A percentile compares a stretch with the other conserved stretches of the same genome.
These are phyloP conservation scores for Polypterus bichir DNA, from an alignment of 2,113 vertebrate species.

Conservation along the genomic window DNA sequence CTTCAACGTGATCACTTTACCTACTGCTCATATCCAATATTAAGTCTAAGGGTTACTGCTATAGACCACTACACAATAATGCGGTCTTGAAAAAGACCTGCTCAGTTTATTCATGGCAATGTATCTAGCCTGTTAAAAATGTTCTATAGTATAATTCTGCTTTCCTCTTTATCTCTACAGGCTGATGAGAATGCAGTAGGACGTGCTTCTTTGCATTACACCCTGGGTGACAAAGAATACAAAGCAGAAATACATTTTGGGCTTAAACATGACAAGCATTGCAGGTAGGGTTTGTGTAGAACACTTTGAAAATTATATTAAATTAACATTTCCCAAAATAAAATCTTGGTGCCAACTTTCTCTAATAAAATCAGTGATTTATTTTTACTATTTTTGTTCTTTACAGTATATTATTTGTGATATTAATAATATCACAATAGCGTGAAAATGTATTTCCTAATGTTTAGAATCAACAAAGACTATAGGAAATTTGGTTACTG, in stretches of 20 bases:
- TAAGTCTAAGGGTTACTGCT: too few relatives aligned
- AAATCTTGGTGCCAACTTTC: too few relatives aligned
- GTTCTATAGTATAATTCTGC: too few relatives aligned
- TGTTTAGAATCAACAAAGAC: not conserved
- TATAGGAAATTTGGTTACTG: too few relatives aligned
- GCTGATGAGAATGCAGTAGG: constrained; percentile 8
- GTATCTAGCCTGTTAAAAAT: too few relatives aligned
- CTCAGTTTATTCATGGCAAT: too few relatives aligned
- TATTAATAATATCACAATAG: not conserved
- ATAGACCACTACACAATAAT: too few relatives aligned
- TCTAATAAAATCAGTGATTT: not conserved
- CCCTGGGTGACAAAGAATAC: constrained; percentile 16
- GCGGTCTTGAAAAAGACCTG: too few relatives aligned
- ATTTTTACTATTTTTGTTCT: not conserved
- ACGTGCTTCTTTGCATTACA: constrained; percentile 26
- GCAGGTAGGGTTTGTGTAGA: constrained; percentile 3
- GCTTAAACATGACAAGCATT: constrained; percentile 13
- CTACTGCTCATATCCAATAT: too few relatives aligned
- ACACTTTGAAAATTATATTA: not conserved
- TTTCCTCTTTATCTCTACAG: not conserved
- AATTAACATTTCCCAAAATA: not conserved
- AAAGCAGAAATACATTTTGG: constrained; percentile 24
- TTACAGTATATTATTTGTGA: not conserved
- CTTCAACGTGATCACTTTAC: too few relatives aligned
- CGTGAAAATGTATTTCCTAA: not conserved